Evolutionary conservation across 2,888 invertebrate species (phyloP).

Genomic region (Drosophila eohydei): DNA sequence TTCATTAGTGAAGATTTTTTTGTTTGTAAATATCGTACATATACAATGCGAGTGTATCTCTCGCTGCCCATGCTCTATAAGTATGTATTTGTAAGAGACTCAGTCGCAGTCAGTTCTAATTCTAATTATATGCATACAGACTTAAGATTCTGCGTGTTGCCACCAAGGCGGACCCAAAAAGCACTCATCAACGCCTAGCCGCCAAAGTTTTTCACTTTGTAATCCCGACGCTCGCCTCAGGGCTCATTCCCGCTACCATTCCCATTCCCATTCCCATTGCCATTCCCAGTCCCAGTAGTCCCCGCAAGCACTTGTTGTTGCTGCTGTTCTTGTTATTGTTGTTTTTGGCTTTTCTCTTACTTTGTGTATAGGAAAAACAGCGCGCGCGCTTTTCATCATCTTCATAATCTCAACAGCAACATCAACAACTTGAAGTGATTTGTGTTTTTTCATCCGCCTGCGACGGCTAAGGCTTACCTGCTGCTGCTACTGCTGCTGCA

Average conservation of each 20-base stretch:
- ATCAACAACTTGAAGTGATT: slow-evolving; percentile 80
- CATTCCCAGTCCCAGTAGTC: slow-evolving; percentile 10
- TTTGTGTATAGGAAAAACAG: slow-evolving; percentile 55
- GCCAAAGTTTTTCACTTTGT: slow-evolving; percentile 76
- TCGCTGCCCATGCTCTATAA: slow-evolving; percentile 15
- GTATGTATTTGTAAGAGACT: neutral
- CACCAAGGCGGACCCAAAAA: slow-evolving; percentile 45
- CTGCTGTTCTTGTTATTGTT: slow-evolving; percentile 44
- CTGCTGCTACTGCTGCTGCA: slow-evolving; percentile 15
- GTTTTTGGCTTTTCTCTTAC: slow-evolving; percentile 53
- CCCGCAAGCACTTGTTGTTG: slow-evolving; percentile 29
- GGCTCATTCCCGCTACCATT: slow-evolving; percentile 25
- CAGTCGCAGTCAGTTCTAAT: slow-evolving; percentile 33
- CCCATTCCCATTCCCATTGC: slow-evolving; percentile 18
- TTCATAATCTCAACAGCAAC: slow-evolving; percentile 80
- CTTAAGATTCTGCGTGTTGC: slow-evolving; percentile 48
- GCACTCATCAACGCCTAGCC: slow-evolving; percentile 74
- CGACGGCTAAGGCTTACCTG: slow-evolving; percentile 64
- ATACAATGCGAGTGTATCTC: neutral
- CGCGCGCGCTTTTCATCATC: slow-evolving; percentile 74
- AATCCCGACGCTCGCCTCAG: slow-evolving; percentile 54
- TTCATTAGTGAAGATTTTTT: slow-evolving; percentile 22
- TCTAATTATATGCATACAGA: slow-evolving; percentile 70
- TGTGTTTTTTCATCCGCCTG: slow-evolving; percentile 71
- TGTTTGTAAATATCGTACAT: neutral